Base-by-base conservation (phyloP, 2,113 vertebrate species). In the Corapipo altera region DNA sequence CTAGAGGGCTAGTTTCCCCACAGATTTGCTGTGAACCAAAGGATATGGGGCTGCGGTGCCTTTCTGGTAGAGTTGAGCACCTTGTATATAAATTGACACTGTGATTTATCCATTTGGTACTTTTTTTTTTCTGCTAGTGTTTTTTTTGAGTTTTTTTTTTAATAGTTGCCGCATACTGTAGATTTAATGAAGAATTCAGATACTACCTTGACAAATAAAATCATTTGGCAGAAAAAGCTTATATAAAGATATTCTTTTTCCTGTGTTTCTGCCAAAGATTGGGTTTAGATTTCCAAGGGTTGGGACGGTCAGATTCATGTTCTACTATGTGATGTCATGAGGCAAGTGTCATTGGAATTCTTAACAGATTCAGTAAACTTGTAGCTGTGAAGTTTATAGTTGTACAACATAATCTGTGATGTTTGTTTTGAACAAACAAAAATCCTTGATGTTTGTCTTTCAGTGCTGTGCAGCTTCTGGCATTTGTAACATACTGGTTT, bases 291-390 rank as follows among this genome's bases (percentile, higher is more conserved):
- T 88, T 66, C n/a, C 23, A 57, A 43, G 17, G 12, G 37, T 3
- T 82, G 20, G 13, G 8, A 65, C 30, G 3, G n/a, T 80, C 46
- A 46, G 39, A 41, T 77, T 58, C 64, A 26, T 37, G 43, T 28
- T 41, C 27, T 22, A 1, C 12, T 44, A 0, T 37, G 8, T 41
- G 22, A 12, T 86, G n/a, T 66, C 1, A 0, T 23, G 49, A 83
- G 14, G 16, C 20, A 59, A 59, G 8, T 43, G 21, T 46, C 5
- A 3, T 23, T 2, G 5, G 20, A 91, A 74, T 73, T 85, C 43
- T 74, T 75, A 61, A 33, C 32, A 51, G 28, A 74, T 58, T 33
- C 48, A 55, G 20, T 7, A 3, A 73, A 8, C 30, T 89, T 33
- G 43, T 55, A 54, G 17, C 22, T 66, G 0, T 51, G 41, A 51